A percentile compares a stretch with the other conserved stretches of the same genome.
These are phyloP conservation scores for Poecilia wingei DNA, from an alignment of 2,797 vertebrate species.

Conservation along the genomic window DNA sequence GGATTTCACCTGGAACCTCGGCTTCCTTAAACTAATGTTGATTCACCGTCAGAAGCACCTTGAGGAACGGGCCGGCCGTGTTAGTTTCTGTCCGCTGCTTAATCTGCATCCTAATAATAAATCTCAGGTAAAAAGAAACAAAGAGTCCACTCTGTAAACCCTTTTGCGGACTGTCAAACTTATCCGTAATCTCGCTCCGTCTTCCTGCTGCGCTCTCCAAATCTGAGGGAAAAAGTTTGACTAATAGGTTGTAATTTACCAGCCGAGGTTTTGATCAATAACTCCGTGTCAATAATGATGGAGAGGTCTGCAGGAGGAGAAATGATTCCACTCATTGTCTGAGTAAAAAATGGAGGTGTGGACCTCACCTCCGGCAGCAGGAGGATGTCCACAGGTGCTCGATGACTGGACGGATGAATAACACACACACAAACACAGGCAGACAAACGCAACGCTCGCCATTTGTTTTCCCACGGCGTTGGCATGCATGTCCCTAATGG, in stretches of 20 bases:
- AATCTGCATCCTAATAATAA: slow-evolving; percentile 60
- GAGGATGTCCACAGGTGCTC: slow-evolving; percentile 74
- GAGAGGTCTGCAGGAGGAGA: slow-evolving; percentile 62
- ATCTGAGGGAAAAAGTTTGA: slow-evolving; percentile 67
- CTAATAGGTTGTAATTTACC: slow-evolving; percentile 76
- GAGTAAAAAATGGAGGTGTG: slow-evolving; percentile 74
- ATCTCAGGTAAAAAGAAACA: slow-evolving; percentile 23
- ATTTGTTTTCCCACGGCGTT: slow-evolving; percentile 31
- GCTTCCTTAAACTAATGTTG: slow-evolving; percentile 68
- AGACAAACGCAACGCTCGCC: background rate
- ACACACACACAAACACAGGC: slow-evolving; percentile 27
- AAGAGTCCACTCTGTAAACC: slow-evolving; percentile 17
- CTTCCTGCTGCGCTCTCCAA: slow-evolving; percentile 46
- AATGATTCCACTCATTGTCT: slow-evolving; percentile 78
- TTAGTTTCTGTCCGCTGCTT: slow-evolving; percentile 50
- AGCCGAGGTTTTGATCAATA: slow-evolving; percentile 69
- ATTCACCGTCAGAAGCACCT: slow-evolving; percentile 51
- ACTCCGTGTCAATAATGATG: slow-evolving; percentile 77
- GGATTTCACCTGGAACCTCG: slow-evolving; percentile 76
- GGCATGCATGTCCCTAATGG: slow-evolving; percentile 37
- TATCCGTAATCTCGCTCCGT: slow-evolving; percentile 45
- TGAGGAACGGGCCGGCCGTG: slow-evolving; percentile 31
- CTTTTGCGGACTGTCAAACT: slow-evolving; percentile 3
- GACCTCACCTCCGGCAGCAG: slow-evolving; percentile 56
- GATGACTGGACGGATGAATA: slow-evolving; percentile 63